Evolutionary conservation across 2,797 vertebrate genomes (phyloP), one percentile per base, ranked within the genome.

Genomic region (Graptemys geographica): DNA sequence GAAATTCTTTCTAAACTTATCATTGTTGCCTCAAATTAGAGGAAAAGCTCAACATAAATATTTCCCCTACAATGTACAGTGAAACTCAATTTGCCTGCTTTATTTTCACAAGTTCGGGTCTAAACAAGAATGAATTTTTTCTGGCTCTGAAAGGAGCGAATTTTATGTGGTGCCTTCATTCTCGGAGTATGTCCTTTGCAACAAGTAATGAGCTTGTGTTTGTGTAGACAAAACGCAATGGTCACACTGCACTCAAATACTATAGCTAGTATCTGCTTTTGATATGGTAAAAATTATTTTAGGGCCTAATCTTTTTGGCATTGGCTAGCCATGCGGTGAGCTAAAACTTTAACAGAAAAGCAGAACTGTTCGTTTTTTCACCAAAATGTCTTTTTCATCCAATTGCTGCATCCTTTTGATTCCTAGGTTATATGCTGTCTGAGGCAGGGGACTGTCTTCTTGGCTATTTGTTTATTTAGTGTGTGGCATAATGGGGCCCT

Each of bases 81-180:
- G 94, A 94, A 74, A 47, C 79, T 69, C 10, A 4, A 2, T 3
- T 87, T 72, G 83, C 93, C 87, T 85, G 13, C 12, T 93, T 88
- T 74, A 81, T 79, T 91, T 86, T 87, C 84, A 96, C 92, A 84
- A 65, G 76, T 15, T 89, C 92, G 74, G 79, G 89, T 37, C 81
- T 90, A 69, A 92, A 92, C 62, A 96, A 84, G 78, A 92, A 82
- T 3, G 72, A 92, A 47, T 85, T 92, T 96, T 96, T 87, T 88
- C 95, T 90, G 78, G 92, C 13, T 41, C 0, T 0, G 47, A 92
- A 80, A 88, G 62, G 86, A 89, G 83, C 62, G 10, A 79, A 86
- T 90, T 11, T 2, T 69, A 41, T 72, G 72, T 47, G 12, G 21
- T 74, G 37, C 25, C 44, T 76, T 76, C 25, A 47, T 13, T 44